These are phyloP conservation scores for Lepidochrysops patricia DNA, from an alignment of 2,888 invertebrate species.

Conservation along the genomic window DNA sequence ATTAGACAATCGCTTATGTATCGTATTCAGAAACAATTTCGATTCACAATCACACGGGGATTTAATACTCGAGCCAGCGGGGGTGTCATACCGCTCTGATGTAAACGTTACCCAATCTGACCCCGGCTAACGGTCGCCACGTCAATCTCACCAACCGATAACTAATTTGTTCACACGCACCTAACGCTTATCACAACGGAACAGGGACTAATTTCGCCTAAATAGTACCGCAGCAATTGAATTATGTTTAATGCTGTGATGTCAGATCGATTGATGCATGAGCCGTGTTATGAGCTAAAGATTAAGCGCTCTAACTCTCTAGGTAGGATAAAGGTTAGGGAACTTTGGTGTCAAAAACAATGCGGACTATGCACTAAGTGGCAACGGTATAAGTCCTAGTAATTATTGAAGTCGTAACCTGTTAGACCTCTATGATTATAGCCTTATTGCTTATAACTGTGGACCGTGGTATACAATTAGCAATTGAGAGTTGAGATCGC, in stretches of 20 bases:
- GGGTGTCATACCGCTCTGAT: slow-evolving; percentile 15
- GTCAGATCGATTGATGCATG: slow-evolving; percentile 13
- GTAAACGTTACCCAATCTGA: slow-evolving; percentile 18
- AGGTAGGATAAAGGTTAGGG: background rate
- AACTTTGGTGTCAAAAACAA: background rate
- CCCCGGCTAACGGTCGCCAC: slow-evolving; percentile 19
- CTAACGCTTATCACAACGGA: background rate
- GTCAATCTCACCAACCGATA: slow-evolving; percentile 17
- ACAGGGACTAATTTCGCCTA: background rate
- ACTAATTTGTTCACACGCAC: background rate
- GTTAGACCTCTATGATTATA: slow-evolving; percentile 1
- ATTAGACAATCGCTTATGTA: background rate
- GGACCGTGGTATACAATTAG: background rate
- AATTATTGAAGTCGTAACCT: background rate
- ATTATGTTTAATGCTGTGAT: slow-evolving; percentile 5
- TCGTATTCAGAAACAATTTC: slow-evolving; percentile 4
- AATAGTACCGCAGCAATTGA: background rate
- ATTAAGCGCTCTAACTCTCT: background rate
- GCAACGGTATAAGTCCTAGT: background rate
- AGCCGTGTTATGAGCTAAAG: slow-evolving; percentile 6
- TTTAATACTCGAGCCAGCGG: slow-evolving; percentile 14
- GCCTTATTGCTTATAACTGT: background rate
- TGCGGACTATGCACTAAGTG: background rate
- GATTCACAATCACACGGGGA: slow-evolving; percentile 11
- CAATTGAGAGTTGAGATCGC: background rate